These are phyloP conservation scores for Valencia hispanica DNA, from an alignment of 2,797 vertebrate genomes.

Conservation along the genomic window DNA sequence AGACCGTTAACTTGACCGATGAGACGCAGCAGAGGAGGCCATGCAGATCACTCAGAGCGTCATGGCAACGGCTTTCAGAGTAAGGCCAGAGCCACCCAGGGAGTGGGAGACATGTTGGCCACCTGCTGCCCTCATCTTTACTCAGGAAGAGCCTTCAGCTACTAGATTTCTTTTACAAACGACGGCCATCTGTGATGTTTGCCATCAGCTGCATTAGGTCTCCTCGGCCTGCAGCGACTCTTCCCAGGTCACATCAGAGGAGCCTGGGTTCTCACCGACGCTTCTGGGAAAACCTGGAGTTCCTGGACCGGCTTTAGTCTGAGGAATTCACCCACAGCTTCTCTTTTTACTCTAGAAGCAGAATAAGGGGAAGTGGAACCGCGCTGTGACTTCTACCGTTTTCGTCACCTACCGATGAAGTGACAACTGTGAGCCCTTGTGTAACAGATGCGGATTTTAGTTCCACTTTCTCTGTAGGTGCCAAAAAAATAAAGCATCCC, in stretches of 20 bases:
- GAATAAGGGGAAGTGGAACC: constrained; percentile 49
- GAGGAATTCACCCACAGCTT: constrained; percentile 24
- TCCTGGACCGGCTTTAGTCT: constrained; percentile 12
- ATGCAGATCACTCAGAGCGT: constrained; percentile 27
- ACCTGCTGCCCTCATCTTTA: constrained; percentile 16
- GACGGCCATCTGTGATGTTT: no score
- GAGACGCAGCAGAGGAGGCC: constrained; percentile 13
- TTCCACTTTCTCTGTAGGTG: constrained; percentile 41
- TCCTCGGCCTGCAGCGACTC: constrained; percentile 21
- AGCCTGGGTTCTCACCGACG: neutral
- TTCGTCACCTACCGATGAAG: constrained; percentile 38
- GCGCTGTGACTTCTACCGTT: constrained; percentile 17
- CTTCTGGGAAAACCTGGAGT: constrained; percentile 2
- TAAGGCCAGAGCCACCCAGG: constrained; percentile 63
- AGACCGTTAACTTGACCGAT: constrained; percentile 31
- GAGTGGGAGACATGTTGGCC: constrained; percentile 37
- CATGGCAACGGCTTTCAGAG: constrained; percentile 69
- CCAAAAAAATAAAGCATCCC: neutral
- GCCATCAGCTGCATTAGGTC: no score
- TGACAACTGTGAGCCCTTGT: constrained; percentile 36
- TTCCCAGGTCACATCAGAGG: constrained; percentile 25
- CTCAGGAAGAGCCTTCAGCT: no score
- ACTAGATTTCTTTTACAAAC: no score
- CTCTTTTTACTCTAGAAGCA: constrained; percentile 25
- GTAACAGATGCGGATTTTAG: constrained; percentile 39